Evolutionary conservation across 1,140 invertebrate species (phyloP).

Genomic region (Luehdorfia chinensis): DNA sequence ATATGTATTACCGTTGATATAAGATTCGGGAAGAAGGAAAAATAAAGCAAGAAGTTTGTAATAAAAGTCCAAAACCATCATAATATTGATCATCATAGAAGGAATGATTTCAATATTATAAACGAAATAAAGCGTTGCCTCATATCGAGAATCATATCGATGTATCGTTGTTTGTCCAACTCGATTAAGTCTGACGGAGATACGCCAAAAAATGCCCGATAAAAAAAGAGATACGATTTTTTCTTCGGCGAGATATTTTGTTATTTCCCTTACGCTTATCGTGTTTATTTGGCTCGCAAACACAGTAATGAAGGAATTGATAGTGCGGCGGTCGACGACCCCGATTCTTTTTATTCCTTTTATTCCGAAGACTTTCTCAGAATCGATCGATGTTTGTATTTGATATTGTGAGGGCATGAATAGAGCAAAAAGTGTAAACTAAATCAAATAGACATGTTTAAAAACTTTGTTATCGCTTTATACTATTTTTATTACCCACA

Average conservation of each 20-base stretch:
- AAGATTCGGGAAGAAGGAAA: too few species aligned
- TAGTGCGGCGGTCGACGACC: conserved; percentile 55
- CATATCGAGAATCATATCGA: conserved; percentile 53
- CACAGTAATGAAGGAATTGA: conserved; percentile 67
- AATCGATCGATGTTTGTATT: conserved; percentile 19
- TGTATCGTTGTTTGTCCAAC: conserved; percentile 46
- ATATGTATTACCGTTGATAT: too few species aligned
- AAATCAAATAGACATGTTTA: not conserved
- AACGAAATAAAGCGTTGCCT: conserved; percentile 48
- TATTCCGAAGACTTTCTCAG: conserved; percentile 16
- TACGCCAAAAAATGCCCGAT: conserved; percentile 57
- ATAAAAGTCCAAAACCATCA: conserved; percentile 9
- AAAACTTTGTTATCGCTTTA: too few species aligned
- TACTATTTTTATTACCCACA: not conserved
- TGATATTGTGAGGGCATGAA: conserved; percentile 17
- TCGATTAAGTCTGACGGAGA: conserved; percentile 56
- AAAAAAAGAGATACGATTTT: conserved; percentile 55
- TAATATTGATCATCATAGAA: conserved; percentile 27
- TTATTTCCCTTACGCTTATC: conserved; percentile 54
- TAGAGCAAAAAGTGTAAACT: conserved; percentile 15
- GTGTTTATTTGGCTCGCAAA: conserved; percentile 56
- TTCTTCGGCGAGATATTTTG: conserved; percentile 48
- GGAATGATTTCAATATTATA: conserved; percentile 45
- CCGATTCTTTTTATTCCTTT: conserved; percentile 22
- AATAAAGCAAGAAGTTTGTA: too few species aligned